Evolutionary conservation across 1,140 invertebrate genomes (phyloP), one percentile per base, ranked within the genome.

Genomic region (Fopius arisanus): DNA sequence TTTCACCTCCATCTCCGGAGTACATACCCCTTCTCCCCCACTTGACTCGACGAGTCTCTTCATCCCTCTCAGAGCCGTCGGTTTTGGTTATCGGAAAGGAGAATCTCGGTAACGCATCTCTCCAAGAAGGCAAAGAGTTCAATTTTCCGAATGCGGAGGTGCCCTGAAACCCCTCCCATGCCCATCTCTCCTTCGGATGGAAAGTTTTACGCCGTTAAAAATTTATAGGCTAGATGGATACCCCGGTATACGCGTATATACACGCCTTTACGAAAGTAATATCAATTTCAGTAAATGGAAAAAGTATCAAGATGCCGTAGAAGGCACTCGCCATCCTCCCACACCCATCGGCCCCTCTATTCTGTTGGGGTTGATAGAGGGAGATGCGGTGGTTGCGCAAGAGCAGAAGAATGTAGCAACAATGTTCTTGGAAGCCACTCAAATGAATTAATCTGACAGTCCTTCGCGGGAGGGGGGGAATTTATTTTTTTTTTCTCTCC

Each of bases 261-360:
- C 67, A 76, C 54, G 71, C 73, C 75, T 76, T 75, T 75, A 75
- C 75, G 67, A 75, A 83, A 81, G 79, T 81, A 85, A 85, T 85
- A 84, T 85, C 82, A 84, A 84, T 85, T 85, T 83, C 79, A 81
- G 80, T 80, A 84, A 83, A 82, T 84, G 82, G 84, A 82, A 84
- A 84, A 85, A 83, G 82, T 84, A 85, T 84, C 79, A 81, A 80
- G 77, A 82, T 82, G 79, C 78, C 68, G 66, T 29, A 37, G 23
- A 41, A 54, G 43, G 26, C 40, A 41, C 66, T 67, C 59, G 43
- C 16, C 33, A 37, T 37, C 33, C 26, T 33, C 21, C 63, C 67
- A 3, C 33, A 37, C 12, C 33, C 26, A 21, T 14, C 63, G 51
- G 2, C 54, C 72, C 26, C 37, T 26, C 62, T 73, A 40, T 54